Evolutionary conservation across 2,797 vertebrate genomes (phyloP), one percentile per base, ranked within the genome.

Genomic region (Adelosebastes latens): DNA sequence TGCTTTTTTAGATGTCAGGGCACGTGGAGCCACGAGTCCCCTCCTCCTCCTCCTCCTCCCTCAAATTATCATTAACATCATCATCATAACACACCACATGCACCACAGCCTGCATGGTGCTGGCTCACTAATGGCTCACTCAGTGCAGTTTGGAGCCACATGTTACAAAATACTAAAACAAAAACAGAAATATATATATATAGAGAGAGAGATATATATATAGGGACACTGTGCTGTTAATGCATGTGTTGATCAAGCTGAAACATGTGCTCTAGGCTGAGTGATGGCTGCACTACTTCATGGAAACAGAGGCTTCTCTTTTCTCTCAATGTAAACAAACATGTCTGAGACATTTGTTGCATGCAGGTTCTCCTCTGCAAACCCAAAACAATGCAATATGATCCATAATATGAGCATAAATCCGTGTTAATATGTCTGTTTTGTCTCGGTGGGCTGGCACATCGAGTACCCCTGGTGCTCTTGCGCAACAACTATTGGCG

Each of bases 401-500:
- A 24, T 29, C 29, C n/a, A 49, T 22, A 9, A 29, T 1, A 7
- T 2, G 16, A 16, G 20, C 49, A 14, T 4, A 36, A 55, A 31
- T 68, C 10, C 25, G 3, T 25, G 52, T 22, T 22, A 27, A 39
- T 2, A 68, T 52, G 58, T 66, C 16, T n/a, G 55, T 60, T 34
- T 73, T 27, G 12, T 3, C 42, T 29, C 25, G 32, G 3, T 56
- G 75, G 79, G 82, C 63, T 83, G 86, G 83, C 82, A 88, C 81
- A 84, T 42, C 61, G 75, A 61, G 83, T 84, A 85, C 80, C 90
- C 86, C 85, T 16, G 14, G 78, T 62, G 70, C 65, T 91, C 85
- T 95, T 95, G 90, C 93, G 94, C 93, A 95, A 94, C 80, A 93
- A 89, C 92, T 89, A 90, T 88, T 92, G 90, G 90, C 89, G 91